phyloP scores from a whole-genome alignment of 2,113 vertebrate species.

The Caranx melampygus region DNA sequence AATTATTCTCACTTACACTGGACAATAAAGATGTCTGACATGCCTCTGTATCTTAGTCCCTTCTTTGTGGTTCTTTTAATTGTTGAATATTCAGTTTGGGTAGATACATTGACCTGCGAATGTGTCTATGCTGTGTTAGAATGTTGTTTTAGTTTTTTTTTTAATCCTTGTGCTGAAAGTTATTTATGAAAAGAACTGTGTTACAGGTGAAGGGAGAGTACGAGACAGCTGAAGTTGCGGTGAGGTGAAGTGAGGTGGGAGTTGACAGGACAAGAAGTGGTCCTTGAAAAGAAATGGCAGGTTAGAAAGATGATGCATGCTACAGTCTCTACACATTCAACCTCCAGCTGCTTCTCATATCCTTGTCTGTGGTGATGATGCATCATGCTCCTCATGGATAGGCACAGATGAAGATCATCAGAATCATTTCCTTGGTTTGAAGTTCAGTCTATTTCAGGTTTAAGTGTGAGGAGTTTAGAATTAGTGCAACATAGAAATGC shows the following conservation, averaged over 20 bases:
- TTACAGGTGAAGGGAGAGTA: neutral
- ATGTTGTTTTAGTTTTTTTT: neutral
- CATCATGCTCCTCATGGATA: neutral
- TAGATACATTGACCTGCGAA: neutral
- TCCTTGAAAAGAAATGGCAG: neutral
- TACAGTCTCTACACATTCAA: neutral
- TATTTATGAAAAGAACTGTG: neutral
- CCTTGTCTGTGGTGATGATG: neutral
- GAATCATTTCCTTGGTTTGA: neutral
- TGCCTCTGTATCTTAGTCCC: conserved; percentile 15
- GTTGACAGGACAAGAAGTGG: neutral
- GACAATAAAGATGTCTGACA: conserved; percentile 63
- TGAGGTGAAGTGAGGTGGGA: neutral
- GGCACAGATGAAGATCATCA: conserved; percentile 5
- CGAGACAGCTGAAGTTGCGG: neutral
- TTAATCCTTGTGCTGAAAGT: neutral
- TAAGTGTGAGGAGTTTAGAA: neutral
- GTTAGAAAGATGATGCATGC: neutral
- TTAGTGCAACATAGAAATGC: neutral
- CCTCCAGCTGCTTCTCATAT: neutral
- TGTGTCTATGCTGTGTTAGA: neutral
- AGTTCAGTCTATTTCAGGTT: conserved; percentile 1
- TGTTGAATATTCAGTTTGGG: neutral
- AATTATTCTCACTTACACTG: conserved; percentile 51
- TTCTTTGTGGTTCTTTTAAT: conserved; percentile 2